Percentiles rank a stretch among this genome's conserved stretches.
phyloP scores from a whole-genome alignment of 2,888 invertebrate species.

The Leucozona laternaria region DNA sequence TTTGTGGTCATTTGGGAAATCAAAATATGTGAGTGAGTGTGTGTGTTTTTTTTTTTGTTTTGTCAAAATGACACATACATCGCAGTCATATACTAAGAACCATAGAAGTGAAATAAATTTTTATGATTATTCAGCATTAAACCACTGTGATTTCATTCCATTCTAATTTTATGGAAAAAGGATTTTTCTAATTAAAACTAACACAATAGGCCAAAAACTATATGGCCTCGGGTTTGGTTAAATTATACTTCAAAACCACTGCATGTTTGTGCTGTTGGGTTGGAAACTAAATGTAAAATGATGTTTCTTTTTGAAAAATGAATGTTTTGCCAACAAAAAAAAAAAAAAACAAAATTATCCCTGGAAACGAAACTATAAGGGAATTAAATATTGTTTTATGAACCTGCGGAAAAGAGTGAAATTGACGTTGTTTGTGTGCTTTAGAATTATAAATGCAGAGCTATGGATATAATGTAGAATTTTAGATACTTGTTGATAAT shows the following conservation, averaged over 20 bases:
- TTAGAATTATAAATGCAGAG: too few relatives aligned
- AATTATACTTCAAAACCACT: neutral
- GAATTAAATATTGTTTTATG: too few relatives aligned
- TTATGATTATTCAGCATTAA: neutral
- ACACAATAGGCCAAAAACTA: neutral
- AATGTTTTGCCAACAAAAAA: too few relatives aligned
- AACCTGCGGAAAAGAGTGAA: too few relatives aligned
- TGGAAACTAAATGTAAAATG: too few relatives aligned
- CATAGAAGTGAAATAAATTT: neutral
- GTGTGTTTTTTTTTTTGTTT: neutral
- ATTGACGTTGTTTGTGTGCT: too few relatives aligned
- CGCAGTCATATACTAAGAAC: neutral
- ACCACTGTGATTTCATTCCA: neutral
- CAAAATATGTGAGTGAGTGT: neutral
- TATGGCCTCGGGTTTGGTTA: neutral
- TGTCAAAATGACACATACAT: neutral
- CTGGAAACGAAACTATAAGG: too few relatives aligned
- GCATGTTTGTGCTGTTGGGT: neutral
- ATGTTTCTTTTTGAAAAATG: too few relatives aligned
- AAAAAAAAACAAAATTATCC: too few relatives aligned
- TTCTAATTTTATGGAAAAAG: neutral
- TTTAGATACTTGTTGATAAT: too few relatives aligned
- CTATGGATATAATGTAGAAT: too few relatives aligned
- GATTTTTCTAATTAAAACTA: neutral
- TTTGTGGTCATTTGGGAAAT: slow-evolving; percentile 10